Base-by-base conservation (phyloP, 2,888 invertebrate genomes). In the Drosophila acutilabella region DNA sequence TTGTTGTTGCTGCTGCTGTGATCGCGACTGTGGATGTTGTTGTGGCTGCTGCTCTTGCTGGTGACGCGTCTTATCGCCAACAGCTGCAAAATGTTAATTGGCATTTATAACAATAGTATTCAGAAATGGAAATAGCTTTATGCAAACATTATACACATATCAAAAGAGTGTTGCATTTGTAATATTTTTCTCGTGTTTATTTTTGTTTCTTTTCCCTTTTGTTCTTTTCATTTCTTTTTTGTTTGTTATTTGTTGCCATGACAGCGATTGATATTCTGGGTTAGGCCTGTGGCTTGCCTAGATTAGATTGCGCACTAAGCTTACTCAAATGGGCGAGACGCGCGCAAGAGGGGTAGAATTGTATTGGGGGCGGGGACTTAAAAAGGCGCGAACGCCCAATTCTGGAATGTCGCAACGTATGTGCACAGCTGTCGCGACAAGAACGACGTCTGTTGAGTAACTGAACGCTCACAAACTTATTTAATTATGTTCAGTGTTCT, bases 181-280 rank as follows among this genome's bases (percentile, higher is more conserved):
- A 13, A 52, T 13, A 36, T 36, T 36, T 33, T 4, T 13, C 30
- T 30, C 30, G 8, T 50, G 14, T 56, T 44, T 56, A 33, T 45
- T 33, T 45, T 51, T 52, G 18, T 51, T 42, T 60, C 60, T 44
- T 52, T 18, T 53, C 5, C 50, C 23, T 50, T 45, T 2, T 8
- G 23, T 52, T 48, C 18, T 45, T 36, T 45, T 23, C 56, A 41
- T 41, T n/a, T 56, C 20, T 56, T 26, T 68, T 67, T 50, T 81
- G 74, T 84, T 84, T 84, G 69, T 59, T 56, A 40, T 69, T 47
- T 64, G 81, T 83, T 86, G 68, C 74, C 86, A 82, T 86, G 77
- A 77, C 82, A 81, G 66, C 82, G 61, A 56, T 50, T 77, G 64
- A 51, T 42, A 71, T 64, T 48, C 68, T 38, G 11, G 23, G 14